These are phyloP conservation scores for Nephrotoma appendiculata DNA, from an alignment of 2,888 invertebrate genomes.

Conservation along the genomic window DNA sequence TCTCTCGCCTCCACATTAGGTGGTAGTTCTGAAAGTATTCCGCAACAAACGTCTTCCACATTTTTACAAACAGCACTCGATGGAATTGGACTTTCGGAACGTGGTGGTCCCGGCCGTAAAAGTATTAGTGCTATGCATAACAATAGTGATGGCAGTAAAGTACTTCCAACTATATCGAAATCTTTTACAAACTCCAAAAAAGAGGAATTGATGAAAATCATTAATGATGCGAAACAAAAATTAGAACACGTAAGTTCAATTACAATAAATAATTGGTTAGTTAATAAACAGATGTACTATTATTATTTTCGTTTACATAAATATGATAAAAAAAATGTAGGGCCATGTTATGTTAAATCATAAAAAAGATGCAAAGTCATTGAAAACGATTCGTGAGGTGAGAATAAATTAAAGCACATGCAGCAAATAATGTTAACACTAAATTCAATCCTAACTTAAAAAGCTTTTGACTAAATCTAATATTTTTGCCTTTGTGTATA, in stretches of 20 bases:
- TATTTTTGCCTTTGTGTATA: background rate
- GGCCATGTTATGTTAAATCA: constrained; percentile 19
- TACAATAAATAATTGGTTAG: background rate
- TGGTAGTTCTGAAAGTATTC: constrained; percentile 51
- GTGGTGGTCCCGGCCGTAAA: constrained; percentile 34
- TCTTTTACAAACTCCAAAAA: constrained; percentile 33
- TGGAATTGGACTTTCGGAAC: constrained; percentile 29
- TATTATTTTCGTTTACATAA: background rate
- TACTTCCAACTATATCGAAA: constrained; percentile 23
- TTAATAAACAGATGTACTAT: background rate
- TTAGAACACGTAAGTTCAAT: constrained; percentile 62
- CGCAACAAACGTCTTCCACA: constrained; percentile 24
- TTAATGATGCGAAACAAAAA: constrained; percentile 72
- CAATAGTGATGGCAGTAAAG: constrained; percentile 22
- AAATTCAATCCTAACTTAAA: background rate
- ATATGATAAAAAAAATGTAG: constrained; percentile 18
- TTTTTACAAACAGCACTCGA: constrained; percentile 31
- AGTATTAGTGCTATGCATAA: constrained; percentile 49
- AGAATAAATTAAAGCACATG: constrained; percentile 16
- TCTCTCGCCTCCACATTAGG: constrained; percentile 49
- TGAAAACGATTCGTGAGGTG: constrained; percentile 31
- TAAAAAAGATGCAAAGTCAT: constrained; percentile 27
- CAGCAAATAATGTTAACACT: background rate
- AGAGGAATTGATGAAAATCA: constrained; percentile 67
- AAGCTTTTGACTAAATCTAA: background rate